Base-by-base conservation (phyloP, 1,140 invertebrate genomes). In the Drosophila equinoxialis region DNA sequence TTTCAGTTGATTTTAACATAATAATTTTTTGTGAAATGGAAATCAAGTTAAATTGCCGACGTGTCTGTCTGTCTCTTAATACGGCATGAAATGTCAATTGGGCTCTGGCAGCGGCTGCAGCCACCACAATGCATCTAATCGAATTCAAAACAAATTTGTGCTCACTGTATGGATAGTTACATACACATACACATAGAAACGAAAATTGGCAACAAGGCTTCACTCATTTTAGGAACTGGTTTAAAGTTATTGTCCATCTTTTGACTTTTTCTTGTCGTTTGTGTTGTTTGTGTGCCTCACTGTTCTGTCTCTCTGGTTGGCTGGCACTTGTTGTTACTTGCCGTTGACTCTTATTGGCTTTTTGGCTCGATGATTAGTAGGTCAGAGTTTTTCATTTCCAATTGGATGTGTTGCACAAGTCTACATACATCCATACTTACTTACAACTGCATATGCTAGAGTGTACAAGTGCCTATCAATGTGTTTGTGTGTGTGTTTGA, bases 171-270 rank as follows among this genome's bases (percentile, higher is more conserved):
- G 64, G 48, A 37, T 67, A 68, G 60, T 72, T 81, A 65, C 65
- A 6, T 17, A 17, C 17, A 17, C 17, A 17, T 17, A 30, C 30
- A 30, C 30, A 30, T 30, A 30, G 63, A 79, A 73, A 65, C 76
- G 83, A 79, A 79, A 76, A 86, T 69, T 72, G 79, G 82, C 78
- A 82, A 86, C 83, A 79, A 86, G 83, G 83, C 83, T 86, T 51
- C 45, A 51, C 77, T 70, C 80, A 70, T 58, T 70, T 72, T 57
- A 68, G 66, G 64, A 87, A 87, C 83, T 89, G 83, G 83, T 87
- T 87, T 87, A 89, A 89, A 89, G 84, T 80, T 83, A 89, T 87
- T 89, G 84, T 89, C 83, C 84, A 89, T 89, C 80, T 89, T 87
- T 89, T 83, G 80, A 83, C 57, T 76, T 74, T 84, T 87, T 87